Percentiles rank a stretch among this genome's conserved stretches.
Evolutionary conservation across 2,888 invertebrate species (phyloP).

Genomic region (Heliconius ethilla): DNA sequence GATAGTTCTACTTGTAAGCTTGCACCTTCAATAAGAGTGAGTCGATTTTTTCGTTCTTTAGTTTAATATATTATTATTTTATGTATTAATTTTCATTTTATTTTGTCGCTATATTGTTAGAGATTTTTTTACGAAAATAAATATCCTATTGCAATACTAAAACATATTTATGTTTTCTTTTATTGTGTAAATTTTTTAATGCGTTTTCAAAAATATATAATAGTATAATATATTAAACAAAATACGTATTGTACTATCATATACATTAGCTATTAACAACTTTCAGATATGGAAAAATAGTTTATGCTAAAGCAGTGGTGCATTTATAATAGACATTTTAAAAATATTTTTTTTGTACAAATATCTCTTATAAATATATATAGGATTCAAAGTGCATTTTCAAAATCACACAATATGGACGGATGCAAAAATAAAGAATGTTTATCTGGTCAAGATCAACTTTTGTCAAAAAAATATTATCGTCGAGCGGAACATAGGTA

Average conservation of each 20-base stretch:
- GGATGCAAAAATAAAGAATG: constrained; percentile 57
- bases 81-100: neutral
- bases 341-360: constrained; percentile 17
- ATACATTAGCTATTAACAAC: constrained; percentile 14
- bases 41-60: constrained; percentile 15
- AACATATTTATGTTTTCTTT: neutral
- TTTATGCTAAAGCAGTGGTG: constrained; percentile 32
- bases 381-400: constrained; percentile 21
- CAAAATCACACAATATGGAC: constrained; percentile 52
- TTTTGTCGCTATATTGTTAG: neutral
- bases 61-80: neutral
- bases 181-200: neutral
- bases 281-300: constrained; percentile 15
- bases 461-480: constrained; percentile 68
- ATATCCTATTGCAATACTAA: neutral
- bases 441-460: constrained; percentile 50
- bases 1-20: neutral
- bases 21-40: neutral
- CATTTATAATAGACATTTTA: constrained; percentile 7
- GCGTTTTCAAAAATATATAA: neutral
- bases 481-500: constrained; percentile 74
- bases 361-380: constrained; percentile 3
- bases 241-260: neutral
- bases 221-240: neutral
- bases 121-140: neutral